Base-by-base conservation (phyloP, 2,113 vertebrate genomes). In the Camelus dromedarius region DNA sequence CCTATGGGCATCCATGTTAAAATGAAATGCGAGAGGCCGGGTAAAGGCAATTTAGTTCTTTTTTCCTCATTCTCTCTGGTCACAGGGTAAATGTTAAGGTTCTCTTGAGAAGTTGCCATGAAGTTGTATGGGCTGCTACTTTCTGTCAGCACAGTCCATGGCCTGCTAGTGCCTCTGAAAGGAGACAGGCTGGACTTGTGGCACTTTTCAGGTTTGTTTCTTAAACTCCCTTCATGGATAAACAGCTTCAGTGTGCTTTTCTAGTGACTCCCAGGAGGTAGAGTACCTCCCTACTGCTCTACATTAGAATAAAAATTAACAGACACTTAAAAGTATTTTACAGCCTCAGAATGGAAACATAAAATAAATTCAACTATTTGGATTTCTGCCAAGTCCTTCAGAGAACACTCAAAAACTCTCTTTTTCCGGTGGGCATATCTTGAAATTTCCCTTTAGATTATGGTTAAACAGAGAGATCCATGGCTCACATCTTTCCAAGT, bases 301-400 rank as follows among this genome's bases (percentile, higher is more conserved):
- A 64, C n/a, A 91, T 93, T 85, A 94, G 50, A 96, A 66, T 30
- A 91, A 70, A 93, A 93, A 86, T 89, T 69, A 97, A 56, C 19
- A 83, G 91, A 79, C 46, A 70, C 60, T 93, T 90, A 76, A 96
- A 95, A 91, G 46, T 62, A 83, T 91, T 93, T 96, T n/a, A 87
- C 54, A 70, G 67, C 69, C 58, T 95, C 42, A 64, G 82, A 96
- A 95, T n/a, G 81, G 77, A 95, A 96, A 66, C 80, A 95, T 66
- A 94, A 95, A 89, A 85, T 92, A 87, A 94, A 96, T 95, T 75
- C 20, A 93, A 92, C 52, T 70, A 81, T 70, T 96, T 96, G 92
- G 75, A 84, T 54, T 94, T 95, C 91, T 89, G 62, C 85, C 85
- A 89, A 66, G 28, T 82, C 14, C 83, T 89, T 95, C 73, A 92